A percentile compares a stretch with the other conserved stretches of the same genome.
Evolutionary conservation across 2,113 vertebrate species (phyloP).

Genomic region (Tapirus terrestris): DNA sequence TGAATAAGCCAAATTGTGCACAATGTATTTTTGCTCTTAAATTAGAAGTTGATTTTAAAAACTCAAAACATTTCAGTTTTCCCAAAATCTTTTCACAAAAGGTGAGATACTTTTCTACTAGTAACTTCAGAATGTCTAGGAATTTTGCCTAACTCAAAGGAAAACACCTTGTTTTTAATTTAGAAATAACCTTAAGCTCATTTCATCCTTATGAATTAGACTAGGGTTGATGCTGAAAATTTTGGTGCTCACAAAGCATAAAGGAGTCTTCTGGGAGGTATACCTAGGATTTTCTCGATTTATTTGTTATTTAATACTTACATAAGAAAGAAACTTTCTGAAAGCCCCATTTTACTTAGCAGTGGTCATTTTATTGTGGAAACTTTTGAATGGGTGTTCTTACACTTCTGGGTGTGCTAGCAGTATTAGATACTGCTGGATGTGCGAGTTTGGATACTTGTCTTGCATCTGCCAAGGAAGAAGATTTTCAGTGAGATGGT

Average conservation of each 20-base stretch:
- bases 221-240: background rate
- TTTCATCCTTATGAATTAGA: slow-evolving; percentile 18
- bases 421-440: background rate
- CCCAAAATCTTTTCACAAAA: background rate
- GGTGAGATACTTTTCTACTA: background rate
- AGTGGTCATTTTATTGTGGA: background rate
- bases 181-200: slow-evolving; percentile 21
- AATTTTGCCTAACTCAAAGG: background rate
- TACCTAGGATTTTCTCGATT: background rate
- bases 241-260: background rate
- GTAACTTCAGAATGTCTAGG: slow-evolving; percentile 4
- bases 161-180: slow-evolving; percentile 20
- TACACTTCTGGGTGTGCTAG: background rate
- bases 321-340: background rate
- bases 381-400: background rate
- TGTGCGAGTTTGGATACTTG: background rate
- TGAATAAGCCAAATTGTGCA: background rate
- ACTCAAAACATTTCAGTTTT: slow-evolving; percentile 19
- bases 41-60: slow-evolving; percentile 23
- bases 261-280: background rate
- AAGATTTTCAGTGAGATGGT: background rate
- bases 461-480: background rate
- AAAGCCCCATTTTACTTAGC: background rate
- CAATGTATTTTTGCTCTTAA: background rate
- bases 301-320: background rate